Conservation (phyloP, 1,140 invertebrate genomes). For the Drosophila melanica region DNA sequence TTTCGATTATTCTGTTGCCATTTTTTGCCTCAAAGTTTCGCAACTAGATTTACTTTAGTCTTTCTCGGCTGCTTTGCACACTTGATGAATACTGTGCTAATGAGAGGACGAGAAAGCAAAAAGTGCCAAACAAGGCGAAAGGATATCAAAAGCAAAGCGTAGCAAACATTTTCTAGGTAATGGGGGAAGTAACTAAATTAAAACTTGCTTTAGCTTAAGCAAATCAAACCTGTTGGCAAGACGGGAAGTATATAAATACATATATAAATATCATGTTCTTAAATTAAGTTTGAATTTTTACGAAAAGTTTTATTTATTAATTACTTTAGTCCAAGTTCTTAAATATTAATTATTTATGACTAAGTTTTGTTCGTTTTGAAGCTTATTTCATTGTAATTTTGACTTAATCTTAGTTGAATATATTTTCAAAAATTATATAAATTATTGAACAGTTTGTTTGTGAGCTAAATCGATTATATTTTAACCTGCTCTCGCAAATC, state of each 20-base stretch:
- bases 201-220: slow-evolving; percentile 4
- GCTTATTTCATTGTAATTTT: no score
- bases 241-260: neutral
- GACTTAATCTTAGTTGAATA: no score
- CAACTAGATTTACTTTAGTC: slow-evolving; percentile 20
- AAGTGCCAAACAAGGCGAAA: neutral
- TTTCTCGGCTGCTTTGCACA: slow-evolving; percentile 22
- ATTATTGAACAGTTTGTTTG: neutral
- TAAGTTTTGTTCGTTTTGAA: no score
- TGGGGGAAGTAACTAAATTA: slow-evolving; percentile 25
- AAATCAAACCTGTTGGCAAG: neutral
- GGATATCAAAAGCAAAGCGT: neutral
- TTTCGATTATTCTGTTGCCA: slow-evolving; percentile 57
- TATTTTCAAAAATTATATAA: neutral
- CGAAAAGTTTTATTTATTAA: neutral
- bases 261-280: neutral
- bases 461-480: slow-evolving; percentile 24
- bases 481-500: slow-evolving; percentile 36
- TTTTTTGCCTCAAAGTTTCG: slow-evolving; percentile 33
- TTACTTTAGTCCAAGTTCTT: no score
- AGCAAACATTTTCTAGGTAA: slow-evolving; percentile 5
- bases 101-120: slow-evolving; percentile 21
- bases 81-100: slow-evolving; percentile 48
- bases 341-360: no score
- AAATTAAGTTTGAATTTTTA: neutral